These are phyloP conservation scores for Numida meleagris DNA, from an alignment of 2,113 vertebrate species.

Conservation along the genomic window DNA sequence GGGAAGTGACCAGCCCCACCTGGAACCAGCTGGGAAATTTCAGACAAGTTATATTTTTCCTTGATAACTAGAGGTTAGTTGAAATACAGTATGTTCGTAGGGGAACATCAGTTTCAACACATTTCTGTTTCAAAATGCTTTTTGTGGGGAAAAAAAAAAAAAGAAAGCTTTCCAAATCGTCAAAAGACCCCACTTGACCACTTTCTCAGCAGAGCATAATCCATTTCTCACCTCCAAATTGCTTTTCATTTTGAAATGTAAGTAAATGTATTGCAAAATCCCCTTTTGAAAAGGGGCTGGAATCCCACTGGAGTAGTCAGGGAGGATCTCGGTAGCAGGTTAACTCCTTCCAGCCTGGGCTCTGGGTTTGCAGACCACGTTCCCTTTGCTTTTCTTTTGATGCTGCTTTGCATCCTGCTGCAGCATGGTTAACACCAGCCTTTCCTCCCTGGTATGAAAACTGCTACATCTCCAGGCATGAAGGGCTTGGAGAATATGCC, in stretches of 20 bases:
- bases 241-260: neutral
- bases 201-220: neutral
- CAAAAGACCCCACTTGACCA: neutral
- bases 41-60: neutral
- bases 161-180: neutral
- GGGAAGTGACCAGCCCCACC: neutral
- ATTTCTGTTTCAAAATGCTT: neutral
- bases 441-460: neutral
- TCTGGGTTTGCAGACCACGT: neutral
- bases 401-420: neutral
- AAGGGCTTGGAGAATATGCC: no score
- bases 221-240: neutral
- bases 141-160: neutral
- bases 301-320: neutral
- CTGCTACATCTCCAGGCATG: neutral
- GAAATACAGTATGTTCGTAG: neutral
- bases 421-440: neutral
- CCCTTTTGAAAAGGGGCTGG: neutral
- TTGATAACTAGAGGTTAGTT: neutral
- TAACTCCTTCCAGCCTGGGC: neutral
- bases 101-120: neutral
- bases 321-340: neutral
- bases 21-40: neutral
- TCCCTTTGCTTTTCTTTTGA: neutral
- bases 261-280: slow-evolving; percentile 32